phyloP scores from a whole-genome alignment of 1,140 invertebrate genomes.

The Diorhabda sublineata region DNA sequence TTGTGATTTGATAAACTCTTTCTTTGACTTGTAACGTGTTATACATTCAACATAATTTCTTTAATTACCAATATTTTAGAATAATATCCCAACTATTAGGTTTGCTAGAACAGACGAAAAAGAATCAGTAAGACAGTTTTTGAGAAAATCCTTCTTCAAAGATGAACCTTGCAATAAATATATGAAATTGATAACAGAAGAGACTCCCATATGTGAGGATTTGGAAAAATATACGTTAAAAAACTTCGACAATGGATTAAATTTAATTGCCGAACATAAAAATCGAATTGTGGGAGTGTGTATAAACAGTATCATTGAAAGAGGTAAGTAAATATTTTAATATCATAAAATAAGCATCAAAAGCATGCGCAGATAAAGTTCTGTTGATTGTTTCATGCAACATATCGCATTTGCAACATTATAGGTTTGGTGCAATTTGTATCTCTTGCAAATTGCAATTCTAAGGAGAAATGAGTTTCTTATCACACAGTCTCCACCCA shows the following conservation, averaged over 20 bases:
- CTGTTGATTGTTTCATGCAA: no score
- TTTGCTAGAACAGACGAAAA: slow-evolving; percentile 1
- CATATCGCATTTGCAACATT: no score
- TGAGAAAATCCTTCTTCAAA: slow-evolving; percentile 5
- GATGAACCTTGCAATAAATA: neutral
- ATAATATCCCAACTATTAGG: neutral
- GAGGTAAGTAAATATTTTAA: neutral
- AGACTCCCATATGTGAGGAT: neutral
- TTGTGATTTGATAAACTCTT: no score
- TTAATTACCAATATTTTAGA: no score
- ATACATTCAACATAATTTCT: no score
- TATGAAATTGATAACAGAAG: neutral
- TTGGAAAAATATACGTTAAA: slow-evolving; percentile 4
- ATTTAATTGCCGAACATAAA: slow-evolving; percentile 1
- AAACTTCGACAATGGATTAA: slow-evolving; percentile 4
- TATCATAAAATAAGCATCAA: no score
- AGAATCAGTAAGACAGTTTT: neutral
- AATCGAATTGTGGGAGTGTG: slow-evolving; percentile 4
- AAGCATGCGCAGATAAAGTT: no score
- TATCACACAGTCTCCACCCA: no score
- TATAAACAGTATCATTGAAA: slow-evolving; percentile 3
- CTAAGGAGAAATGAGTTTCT: no score
- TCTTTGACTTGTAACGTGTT: no score
- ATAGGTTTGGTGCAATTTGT: no score
- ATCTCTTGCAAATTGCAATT: no score